Conservation (phyloP, 2,888 invertebrate genomes). For the Ectobius pallidus region DNA sequence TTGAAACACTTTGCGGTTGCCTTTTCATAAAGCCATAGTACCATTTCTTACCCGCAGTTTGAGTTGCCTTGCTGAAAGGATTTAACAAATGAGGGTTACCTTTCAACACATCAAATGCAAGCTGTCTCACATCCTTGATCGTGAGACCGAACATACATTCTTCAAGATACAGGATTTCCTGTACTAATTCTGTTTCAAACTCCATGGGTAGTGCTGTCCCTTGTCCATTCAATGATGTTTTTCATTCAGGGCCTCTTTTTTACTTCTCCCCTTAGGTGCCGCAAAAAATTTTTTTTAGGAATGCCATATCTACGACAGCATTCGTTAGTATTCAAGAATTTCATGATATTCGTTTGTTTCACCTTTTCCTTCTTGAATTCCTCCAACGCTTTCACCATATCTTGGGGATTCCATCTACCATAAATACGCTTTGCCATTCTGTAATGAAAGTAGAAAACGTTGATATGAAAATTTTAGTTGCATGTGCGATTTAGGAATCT, state of each 20-base stretch:
- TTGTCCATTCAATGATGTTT: constrained; percentile 2
- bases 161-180: background rate
- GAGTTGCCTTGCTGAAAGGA: background rate
- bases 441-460: too few species aligned
- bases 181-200: background rate
- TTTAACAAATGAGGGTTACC: background rate
- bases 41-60: constrained; percentile 7
- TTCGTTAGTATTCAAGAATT: too few species aligned
- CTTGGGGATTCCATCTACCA: too few species aligned
- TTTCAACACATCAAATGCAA: background rate
- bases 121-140: background rate
- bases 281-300: background rate
- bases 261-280: background rate
- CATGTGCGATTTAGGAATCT: too few species aligned
- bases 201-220: background rate
- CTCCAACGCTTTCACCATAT: too few species aligned
- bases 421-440: too few species aligned
- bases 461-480: too few species aligned
- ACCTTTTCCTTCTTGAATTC: too few species aligned
- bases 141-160: background rate
- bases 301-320: too few species aligned
- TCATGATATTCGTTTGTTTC: too few species aligned
- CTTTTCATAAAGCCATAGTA: constrained; percentile 1
- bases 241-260: background rate
- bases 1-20: background rate